Evolutionary conservation across 2,113 vertebrate genomes (phyloP), one percentile per base, ranked within the genome.

Genomic region (Kryptolebias marmoratus): DNA sequence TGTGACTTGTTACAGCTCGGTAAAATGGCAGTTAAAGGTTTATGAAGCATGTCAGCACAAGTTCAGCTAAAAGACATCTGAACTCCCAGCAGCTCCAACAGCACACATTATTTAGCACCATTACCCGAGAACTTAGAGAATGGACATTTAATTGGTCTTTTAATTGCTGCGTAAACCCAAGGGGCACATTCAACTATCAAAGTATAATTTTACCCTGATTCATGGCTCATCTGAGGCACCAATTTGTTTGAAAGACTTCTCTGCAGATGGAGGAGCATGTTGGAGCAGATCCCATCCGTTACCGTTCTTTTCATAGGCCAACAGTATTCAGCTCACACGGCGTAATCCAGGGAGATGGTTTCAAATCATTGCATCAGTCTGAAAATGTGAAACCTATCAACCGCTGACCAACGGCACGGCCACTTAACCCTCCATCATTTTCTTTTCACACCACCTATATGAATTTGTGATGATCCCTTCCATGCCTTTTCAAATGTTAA

Each of bases 161-260:
- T 90, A 91, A 85, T 87, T 84, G 82, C 71, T 50, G 71, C 66
- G 77, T 86, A 88, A 76, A 92, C 85, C 78, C 39, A 75, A 76
- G 67, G 44, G 53, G 77, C 49, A 67, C 50, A 22, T 53, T 53
- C n/a, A 22, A 22, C 9, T 11, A 53, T 53, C n/a, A 53, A 53
- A 53, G 50, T 53, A 53, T 73, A 66, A 75, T 77, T 67, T 82
- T 32, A 52, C 48, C 16, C 52, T 72, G 65, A 71, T 66, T 71
- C 28, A 5, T 1, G 48, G 64, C 73, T 69, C 50, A 64, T 88
- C 71, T 55, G 64, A 65, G 61, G 31, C 72, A 65, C 66, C 10
- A 45, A 16, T 62, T 56, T 32, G 49, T 9, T 14, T 76, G 28
- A 56, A 68, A 71, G 63, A 61, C 58, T 44, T 64, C 22, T 77